phyloP scores from a whole-genome alignment of 92 coral and sea anemone genomes.

The Porites rus region DNA sequence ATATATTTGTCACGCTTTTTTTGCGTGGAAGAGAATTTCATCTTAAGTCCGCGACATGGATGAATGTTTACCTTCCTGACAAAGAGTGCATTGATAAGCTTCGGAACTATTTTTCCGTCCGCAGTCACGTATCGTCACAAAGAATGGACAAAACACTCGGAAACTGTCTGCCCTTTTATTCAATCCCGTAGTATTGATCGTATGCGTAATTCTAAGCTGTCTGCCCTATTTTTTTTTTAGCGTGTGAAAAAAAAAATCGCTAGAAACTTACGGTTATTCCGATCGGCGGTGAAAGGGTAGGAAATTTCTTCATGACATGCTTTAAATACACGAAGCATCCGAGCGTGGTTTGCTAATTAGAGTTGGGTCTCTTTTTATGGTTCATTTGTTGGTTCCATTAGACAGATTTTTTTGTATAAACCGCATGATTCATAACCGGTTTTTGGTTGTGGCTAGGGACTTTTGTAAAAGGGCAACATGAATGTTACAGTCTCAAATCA shows the following conservation, averaged over 20 bases:
- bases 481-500: not conserved
- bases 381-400: not conserved
- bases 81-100: constrained; percentile 22
- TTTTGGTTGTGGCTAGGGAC: too few relatives aligned
- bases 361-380: not conserved
- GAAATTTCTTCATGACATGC: not conserved
- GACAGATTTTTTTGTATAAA: not conserved
- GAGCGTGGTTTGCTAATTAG: constrained; percentile 7
- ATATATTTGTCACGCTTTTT: constrained; percentile 26
- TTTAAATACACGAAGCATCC: not conserved
- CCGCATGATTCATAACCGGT: not conserved
- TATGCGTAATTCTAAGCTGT: not conserved
- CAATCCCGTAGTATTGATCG: not conserved
- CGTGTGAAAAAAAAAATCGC: not conserved
- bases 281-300: constrained; percentile 31
- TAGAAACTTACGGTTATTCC: not conserved
- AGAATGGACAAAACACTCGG: not conserved
- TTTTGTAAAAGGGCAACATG: too few relatives aligned
- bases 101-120: constrained; percentile 28
- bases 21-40: not conserved
- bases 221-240: not conserved
- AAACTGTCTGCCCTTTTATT: not conserved
- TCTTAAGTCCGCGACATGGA: constrained; percentile 25
- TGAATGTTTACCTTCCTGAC: constrained; percentile 31
- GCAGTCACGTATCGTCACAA: constrained; percentile 38